These are phyloP conservation scores for Anolis sagrei DNA, from an alignment of 2,113 vertebrate species.

Conservation along the genomic window DNA sequence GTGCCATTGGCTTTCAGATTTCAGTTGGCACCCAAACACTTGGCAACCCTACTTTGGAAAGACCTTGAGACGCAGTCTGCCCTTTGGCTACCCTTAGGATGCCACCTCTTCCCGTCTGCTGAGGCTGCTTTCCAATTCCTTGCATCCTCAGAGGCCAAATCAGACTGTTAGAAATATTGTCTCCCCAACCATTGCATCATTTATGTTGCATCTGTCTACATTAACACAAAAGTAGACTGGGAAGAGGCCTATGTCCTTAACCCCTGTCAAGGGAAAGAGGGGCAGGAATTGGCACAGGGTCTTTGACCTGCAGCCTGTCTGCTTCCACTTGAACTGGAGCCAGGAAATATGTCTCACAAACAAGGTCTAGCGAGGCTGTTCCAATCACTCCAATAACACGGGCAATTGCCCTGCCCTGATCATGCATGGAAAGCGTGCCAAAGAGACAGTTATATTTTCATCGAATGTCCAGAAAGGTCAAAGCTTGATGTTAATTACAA, in stretches of 20 bases:
- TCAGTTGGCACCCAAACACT: too few relatives aligned
- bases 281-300: too few relatives aligned
- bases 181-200: not conserved
- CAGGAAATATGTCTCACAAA: not conserved
- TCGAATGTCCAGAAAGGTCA: too few relatives aligned
- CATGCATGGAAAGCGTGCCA: not conserved
- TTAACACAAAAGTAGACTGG: too few relatives aligned
- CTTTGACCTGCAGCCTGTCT: not conserved
- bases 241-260: not conserved
- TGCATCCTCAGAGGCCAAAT: not conserved
- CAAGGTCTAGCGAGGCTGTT: not conserved
- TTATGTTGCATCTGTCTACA: not conserved
- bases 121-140: not conserved
- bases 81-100: not conserved
- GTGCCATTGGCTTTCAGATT: too few relatives aligned
- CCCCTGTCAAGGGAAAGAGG: not conserved
- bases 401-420: not conserved
- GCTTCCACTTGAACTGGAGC: not conserved
- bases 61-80: too few relatives aligned
- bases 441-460: too few relatives aligned
- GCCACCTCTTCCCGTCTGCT: not conserved
- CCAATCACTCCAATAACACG: not conserved
- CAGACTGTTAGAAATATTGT: not conserved
- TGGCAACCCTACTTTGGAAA: too few relatives aligned
- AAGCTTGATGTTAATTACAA: too few relatives aligned